Base-by-base conservation (phyloP, 2,888 invertebrate genomes). In the Timema cristinae region DNA sequence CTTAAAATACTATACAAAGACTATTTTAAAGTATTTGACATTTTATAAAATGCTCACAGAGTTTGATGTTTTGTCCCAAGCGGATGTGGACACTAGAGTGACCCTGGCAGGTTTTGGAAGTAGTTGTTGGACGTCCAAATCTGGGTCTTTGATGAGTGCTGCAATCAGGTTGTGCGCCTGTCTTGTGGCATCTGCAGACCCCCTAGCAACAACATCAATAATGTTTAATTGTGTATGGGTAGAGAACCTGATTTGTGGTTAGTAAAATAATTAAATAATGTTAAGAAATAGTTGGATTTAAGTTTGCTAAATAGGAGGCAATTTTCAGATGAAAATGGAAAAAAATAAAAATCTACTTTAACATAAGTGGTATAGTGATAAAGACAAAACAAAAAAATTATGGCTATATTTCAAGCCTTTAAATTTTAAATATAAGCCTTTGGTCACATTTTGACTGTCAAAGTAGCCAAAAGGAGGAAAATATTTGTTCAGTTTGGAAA, bases 121-220 rank as follows among this genome's bases (percentile, higher is more conserved):
- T 85, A 95, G 89, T 80, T 91, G 90, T 76, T 90, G 84, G 77
- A 96, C 92, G 81, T 96, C 96, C 5, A 93, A 93, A 78, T 98
- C 98, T 7, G 97, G 95, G 85, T 98, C 98, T 82, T 95, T 94
- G 79, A 98, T 94, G 79, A 99, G 87, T 10, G 95, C 90, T 63
- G 93, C 90, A 77, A 99, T 98, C 79, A 98, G 87, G 77, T 88
- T 88, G 80, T 95, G 92, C 69, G 98, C 98, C 81, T 96, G 95
- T 81, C 94, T 93, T 0, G 93, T 96, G 8, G 95, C 94, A 78
- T 98, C 97, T 32, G 91, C 87, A 0, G 95, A 91, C 67, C 97
- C 97, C 84, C 92, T 92, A 81, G 0, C 76, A 82, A 73, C 73
- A 63, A 52, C 9, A 69, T 7, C 5, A 13, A 16, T 32, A 32